Evolutionary conservation across 2,888 invertebrate species (phyloP), one percentile per base, ranked within the genome.

Genomic region (Drosophila testacea): DNA sequence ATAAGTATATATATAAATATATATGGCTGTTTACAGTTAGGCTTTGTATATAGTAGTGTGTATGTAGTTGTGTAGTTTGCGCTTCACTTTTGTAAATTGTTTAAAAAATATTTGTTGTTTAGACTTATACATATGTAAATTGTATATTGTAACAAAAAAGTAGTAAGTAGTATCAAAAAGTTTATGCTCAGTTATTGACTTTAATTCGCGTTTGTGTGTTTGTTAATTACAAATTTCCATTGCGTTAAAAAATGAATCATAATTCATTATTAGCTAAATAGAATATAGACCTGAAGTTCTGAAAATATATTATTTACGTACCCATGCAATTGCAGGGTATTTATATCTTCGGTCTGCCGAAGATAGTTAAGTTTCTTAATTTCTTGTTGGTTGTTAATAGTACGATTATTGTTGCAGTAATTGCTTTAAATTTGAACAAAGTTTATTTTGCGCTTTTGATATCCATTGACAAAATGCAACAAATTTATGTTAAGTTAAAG

Each of bases 131-230:
- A 69, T 88, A 85, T 86, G 69, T 88, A 88, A 77, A 83, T 71
- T 86, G 87, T 85, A 83, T 83, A 86, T 77, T 78, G 73, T 75
- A 83, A 82, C 80, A 85, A 86, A 83, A 88, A 88, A 85, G 83
- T 90, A 83, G 90, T 89, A 89, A 86, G 83, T 89, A 90, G 90
- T 89, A 90, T 90, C 90, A 90, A 90, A 89, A 90, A 84, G 69
- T 73, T 74, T 74, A 75, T 59, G 82, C 55, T 73, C 64, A 70
- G 80, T 87, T 83, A 83, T 77, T 89, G 79, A 86, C 75, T 67
- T 68, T 56, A 44, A 56, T 56, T 44, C 27, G 34, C 55, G 4
- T 50, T 36, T 50, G 34, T 38, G 72, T 38, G 52, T 44, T 36
- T 63, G 52, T 72, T 67, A 52, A 47, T 54, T 59, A 44, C 42